Evolutionary conservation across 1,140 invertebrate species (phyloP).

Genomic region (Drosophila equinoxialis): DNA sequence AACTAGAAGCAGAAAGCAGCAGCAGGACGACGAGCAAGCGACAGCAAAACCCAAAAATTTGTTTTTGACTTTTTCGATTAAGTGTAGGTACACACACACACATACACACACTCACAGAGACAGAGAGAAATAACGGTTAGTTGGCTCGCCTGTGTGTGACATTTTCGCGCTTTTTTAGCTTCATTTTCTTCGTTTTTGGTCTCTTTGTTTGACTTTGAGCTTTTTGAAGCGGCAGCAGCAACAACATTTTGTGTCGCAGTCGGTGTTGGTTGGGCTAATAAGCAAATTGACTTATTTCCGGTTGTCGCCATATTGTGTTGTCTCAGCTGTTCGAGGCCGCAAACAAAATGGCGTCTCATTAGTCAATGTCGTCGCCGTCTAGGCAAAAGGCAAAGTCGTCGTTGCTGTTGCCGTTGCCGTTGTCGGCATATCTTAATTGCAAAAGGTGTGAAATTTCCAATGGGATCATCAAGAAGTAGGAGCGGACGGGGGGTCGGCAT

Average conservation of each 20-base stretch:
- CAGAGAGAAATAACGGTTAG: conserved; percentile 34
- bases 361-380: conserved; percentile 71
- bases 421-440: conserved; percentile 66
- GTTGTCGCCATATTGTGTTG: conserved; percentile 70
- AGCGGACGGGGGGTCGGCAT: neutral
- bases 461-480: neutral
- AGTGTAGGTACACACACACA: conserved; percentile 42
- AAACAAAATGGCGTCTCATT: conserved; percentile 76
- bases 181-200: conserved; percentile 23
- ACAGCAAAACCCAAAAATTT: conserved; percentile 52
- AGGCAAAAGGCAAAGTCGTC: conserved; percentile 22
- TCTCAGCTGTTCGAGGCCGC: conserved; percentile 65
- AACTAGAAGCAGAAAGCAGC: conserved; percentile 39
- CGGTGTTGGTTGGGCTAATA: conserved; percentile 51
- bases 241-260: conserved; percentile 18
- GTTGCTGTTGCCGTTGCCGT: neutral
- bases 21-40: conserved; percentile 10
- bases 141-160: conserved; percentile 60
- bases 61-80: conserved; percentile 78
- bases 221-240: conserved; percentile 26
- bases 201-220: conserved; percentile 58
- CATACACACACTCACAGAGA: conserved; percentile 10
- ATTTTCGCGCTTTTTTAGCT: conserved; percentile 62
- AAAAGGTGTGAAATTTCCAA: conserved; percentile 73
- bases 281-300: conserved; percentile 80